Evolutionary conservation across 2,797 vertebrate genomes (phyloP).

Genomic region (Molossus molossus): DNA sequence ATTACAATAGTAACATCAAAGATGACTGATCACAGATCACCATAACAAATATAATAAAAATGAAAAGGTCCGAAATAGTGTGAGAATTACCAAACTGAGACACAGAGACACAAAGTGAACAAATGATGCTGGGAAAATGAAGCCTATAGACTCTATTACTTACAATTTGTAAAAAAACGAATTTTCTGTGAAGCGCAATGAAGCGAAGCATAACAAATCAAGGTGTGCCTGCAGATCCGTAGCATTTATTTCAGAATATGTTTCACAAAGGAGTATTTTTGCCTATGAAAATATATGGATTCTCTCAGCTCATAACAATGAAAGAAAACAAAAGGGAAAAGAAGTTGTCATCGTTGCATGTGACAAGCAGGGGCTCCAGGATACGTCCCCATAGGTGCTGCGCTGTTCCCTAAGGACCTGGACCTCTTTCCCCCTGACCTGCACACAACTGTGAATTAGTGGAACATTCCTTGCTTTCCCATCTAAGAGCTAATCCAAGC

Average conservation of each 20-base stretch:
- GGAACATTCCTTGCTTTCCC: not conserved
- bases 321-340: conserved; percentile 19
- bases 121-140: not conserved
- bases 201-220: not conserved
- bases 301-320: conserved; percentile 12
- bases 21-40: not conserved
- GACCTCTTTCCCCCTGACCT: not conserved
- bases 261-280: conserved; percentile 54
- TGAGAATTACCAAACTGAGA: not conserved
- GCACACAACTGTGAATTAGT: not conserved
- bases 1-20: not conserved
- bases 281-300: conserved; percentile 29
- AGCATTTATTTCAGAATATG: not conserved
- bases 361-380: not conserved
- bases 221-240: not conserved
- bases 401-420: not conserved
- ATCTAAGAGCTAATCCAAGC: not conserved
- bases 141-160: not conserved
- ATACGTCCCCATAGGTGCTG: rapidly evolving
- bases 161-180: not conserved
- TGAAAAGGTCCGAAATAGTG: not conserved
- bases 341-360: not conserved
- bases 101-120: not conserved
- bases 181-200: not conserved
- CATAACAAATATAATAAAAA: not conserved